A percentile compares a stretch with the other conserved stretches of the same genome.
Conservation (phyloP, 2,888 invertebrate genomes). For the Crioceris asparagi region DNA sequence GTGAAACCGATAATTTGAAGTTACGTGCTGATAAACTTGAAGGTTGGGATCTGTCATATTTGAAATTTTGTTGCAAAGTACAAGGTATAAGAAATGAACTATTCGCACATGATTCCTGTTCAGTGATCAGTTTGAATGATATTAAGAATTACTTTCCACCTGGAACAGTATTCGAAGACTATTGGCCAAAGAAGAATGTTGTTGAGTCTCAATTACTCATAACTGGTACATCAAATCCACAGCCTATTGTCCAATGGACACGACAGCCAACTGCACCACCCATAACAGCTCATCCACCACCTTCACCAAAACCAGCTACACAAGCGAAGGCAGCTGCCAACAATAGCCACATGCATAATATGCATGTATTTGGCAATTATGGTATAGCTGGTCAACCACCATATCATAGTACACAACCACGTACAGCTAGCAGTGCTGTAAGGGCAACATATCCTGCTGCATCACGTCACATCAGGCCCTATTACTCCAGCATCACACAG, state of each 20-base stretch:
- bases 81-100: slow-evolving; percentile 86
- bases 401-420: slow-evolving; percentile 28
- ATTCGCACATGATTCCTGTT: slow-evolving; percentile 83
- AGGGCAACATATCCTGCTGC: slow-evolving; percentile 33
- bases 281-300: slow-evolving; percentile 43
- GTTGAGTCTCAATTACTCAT: slow-evolving; percentile 71
- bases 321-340: slow-evolving; percentile 29
- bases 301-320: slow-evolving; percentile 35
- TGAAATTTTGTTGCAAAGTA: slow-evolving; percentile 91
- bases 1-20: slow-evolving; percentile 85
- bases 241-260: slow-evolving; percentile 59
- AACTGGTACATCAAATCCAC: slow-evolving; percentile 40
- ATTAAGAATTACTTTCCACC: slow-evolving; percentile 85
- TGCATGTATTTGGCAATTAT: slow-evolving; percentile 29
- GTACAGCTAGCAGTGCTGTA: slow-evolving; percentile 29
- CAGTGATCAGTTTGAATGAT: slow-evolving; percentile 81
- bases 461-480: slow-evolving; percentile 30
- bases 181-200: slow-evolving; percentile 87
- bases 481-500: slow-evolving; percentile 29
- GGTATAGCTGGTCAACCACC: slow-evolving; percentile 27
- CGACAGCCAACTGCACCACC: slow-evolving; percentile 67
- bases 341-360: slow-evolving; percentile 30
- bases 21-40: slow-evolving; percentile 77
- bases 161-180: slow-evolving; percentile 82
- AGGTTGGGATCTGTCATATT: slow-evolving; percentile 86